phyloP scores from a whole-genome alignment of 1,140 invertebrate species.

The Drosophila teissieri region DNA sequence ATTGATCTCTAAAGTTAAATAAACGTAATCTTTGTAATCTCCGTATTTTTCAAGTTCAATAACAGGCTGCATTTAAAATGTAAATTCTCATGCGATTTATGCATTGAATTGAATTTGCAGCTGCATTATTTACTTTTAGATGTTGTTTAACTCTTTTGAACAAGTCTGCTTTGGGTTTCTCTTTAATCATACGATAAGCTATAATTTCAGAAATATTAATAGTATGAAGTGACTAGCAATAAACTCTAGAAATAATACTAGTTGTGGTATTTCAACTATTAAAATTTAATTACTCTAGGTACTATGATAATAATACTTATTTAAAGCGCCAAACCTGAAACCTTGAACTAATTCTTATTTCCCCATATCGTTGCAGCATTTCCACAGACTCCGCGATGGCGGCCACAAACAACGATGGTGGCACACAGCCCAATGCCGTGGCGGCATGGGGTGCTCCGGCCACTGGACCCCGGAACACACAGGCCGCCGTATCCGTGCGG shows the following conservation, averaged over 20 bases:
- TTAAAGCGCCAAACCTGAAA: background rate
- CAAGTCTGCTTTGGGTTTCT: background rate
- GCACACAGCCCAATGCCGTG: conserved; percentile 68
- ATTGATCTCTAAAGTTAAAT: background rate
- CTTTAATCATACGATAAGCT: too few species aligned
- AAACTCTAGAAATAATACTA: too few species aligned
- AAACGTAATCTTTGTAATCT: background rate
- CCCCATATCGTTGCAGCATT: conserved; percentile 51
- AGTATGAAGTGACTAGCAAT: too few species aligned
- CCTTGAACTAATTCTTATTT: background rate
- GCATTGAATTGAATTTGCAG: background rate
- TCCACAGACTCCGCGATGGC: conserved; percentile 74
- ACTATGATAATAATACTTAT: background rate
- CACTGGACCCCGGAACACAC: conserved; percentile 78
- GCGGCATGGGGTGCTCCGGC: conserved; percentile 79
- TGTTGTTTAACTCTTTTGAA: too few species aligned
- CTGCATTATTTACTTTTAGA: background rate
- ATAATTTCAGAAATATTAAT: too few species aligned
- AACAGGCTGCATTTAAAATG: background rate
- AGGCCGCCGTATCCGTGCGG: conserved; percentile 92
- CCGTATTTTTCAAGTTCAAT: background rate
- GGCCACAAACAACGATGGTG: conserved; percentile 83
- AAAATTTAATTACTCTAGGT: too few species aligned
- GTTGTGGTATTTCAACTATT: too few species aligned
- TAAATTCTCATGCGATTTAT: background rate